Evolutionary conservation across 2,888 invertebrate species (phyloP).

Genomic region (Catocala fraxini): DNA sequence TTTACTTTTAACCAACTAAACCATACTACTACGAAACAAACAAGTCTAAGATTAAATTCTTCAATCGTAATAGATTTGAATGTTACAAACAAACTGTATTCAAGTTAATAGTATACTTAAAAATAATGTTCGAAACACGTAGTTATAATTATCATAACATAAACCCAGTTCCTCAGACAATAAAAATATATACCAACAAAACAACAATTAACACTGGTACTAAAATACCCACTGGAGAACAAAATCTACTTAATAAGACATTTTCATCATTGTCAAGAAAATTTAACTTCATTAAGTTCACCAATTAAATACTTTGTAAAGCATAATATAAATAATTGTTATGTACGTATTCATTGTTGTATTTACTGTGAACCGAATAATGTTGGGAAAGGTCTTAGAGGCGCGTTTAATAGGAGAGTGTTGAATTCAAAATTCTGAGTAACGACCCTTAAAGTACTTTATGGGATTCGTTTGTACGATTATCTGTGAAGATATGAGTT

Average conservation of each 20-base stretch:
- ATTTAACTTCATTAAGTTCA: conserved; percentile 26
- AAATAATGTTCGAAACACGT: no score
- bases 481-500: conserved; percentile 28
- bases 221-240: conserved; percentile 9
- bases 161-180: neutral
- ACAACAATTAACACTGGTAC: conserved; percentile 10
- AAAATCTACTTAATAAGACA: conserved; percentile 18
- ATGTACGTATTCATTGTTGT: conserved; percentile 35
- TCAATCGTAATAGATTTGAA: no score
- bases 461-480: conserved; percentile 41
- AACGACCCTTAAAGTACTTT: conserved; percentile 36
- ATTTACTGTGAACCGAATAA: conserved; percentile 50
- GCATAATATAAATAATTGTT: conserved; percentile 60
- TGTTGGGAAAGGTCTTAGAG: conserved; percentile 57
- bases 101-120: no score
- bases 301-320: conserved; percentile 51
- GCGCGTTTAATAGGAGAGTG: conserved; percentile 49
- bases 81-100: no score
- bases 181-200: neutral
- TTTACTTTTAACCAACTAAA: no score
- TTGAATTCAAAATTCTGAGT: conserved; percentile 39
- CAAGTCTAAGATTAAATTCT: no score
- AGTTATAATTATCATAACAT: neutral
- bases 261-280: conserved; percentile 9
- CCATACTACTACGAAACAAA: no score